These are phyloP conservation scores for Clarias laeviceps DNA, from an alignment of 2,797 vertebrate species.

Conservation along the genomic window DNA sequence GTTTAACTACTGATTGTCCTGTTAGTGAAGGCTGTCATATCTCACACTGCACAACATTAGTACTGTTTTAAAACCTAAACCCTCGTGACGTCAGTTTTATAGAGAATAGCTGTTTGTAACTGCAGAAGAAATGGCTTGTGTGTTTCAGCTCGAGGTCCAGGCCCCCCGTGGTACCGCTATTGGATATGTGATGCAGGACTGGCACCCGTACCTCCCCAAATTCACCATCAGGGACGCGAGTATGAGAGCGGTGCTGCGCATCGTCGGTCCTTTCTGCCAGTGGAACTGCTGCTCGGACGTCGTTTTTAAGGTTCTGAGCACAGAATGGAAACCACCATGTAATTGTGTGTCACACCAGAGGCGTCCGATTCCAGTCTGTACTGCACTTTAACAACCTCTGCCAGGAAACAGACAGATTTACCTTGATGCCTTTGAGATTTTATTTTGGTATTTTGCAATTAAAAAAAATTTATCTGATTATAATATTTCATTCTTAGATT, in stretches of 20 bases:
- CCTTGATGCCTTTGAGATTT: not conserved
- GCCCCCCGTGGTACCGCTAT: constrained; percentile 75
- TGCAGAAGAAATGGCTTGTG: not conserved
- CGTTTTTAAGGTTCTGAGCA: constrained; percentile 76
- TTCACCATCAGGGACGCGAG: constrained; percentile 78
- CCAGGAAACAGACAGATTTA: not conserved
- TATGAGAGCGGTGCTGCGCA: constrained; percentile 67
- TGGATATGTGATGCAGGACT: constrained; percentile 78
- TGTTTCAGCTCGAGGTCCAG: constrained; percentile 79
- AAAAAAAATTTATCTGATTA: too few species aligned
- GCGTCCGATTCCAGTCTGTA: not conserved
- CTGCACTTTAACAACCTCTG: not conserved
- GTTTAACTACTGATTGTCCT: not conserved
- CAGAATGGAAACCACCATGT: not conserved
- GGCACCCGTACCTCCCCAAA: constrained; percentile 77
- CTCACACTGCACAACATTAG: too few species aligned
- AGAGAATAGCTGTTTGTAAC: not conserved
- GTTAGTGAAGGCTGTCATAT: not conserved
- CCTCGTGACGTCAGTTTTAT: not conserved
- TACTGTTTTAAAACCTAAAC: not conserved
- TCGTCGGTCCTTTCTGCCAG: constrained; percentile 73
- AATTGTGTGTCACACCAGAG: not conserved
- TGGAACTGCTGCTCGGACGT: constrained; percentile 79
- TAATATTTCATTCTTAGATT: not conserved
- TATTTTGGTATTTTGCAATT: not conserved